Base-by-base conservation (phyloP, 2,888 invertebrate species). In the Nemotelus nigrinus region DNA sequence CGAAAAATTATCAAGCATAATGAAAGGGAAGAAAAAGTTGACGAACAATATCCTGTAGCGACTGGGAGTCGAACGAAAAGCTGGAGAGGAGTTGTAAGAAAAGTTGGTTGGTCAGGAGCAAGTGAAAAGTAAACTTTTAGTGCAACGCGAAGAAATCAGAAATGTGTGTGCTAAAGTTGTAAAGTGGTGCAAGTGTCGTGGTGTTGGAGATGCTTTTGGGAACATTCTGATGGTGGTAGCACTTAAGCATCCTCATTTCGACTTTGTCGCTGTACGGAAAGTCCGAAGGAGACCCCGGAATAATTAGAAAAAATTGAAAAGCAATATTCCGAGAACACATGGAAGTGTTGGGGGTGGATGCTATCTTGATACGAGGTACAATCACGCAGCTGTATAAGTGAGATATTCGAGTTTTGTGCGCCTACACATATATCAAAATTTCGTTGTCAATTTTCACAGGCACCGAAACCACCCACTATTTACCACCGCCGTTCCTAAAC, bases 101-200 rank as follows among this genome's bases (percentile, higher is more conserved):
- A 70, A 53, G 25, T 55, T 53, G 72, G 72, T 72, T 58, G 72
- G 60, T 39, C 60, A 72, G 57, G 43, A 43, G 60, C 58, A 72
- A 60, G 25, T 65, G 67, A 53, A 76, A 50, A 77, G 68, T 68
- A 68, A 77, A 77, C 68, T 77, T 77, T 77, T 58, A 77, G 77
- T 77, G 77, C 77, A 77, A 77, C 67, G 77, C 60, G 68, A 68
- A 68, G 67, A 77, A 77, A 77, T 77, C 77, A 77, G 68, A 77
- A 76, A 76, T 65, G 76, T 76, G 76, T 65, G 76, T 55, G 65
- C 53, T 10, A 44, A 76, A 63, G 48, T 10, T 47, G n/a, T 39
- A 48, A 44, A 48, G 39, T 65, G 25, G 55, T 65, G 44, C 45
- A n/a, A 8, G 43, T 64, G 55, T 50, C 25, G 64, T 65, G 65